These are phyloP conservation scores for Pseudorhiza aurosa DNA, from an alignment of 30 jellyfish, hydroid and myxozoan genomes.

Conservation along the genomic window DNA sequence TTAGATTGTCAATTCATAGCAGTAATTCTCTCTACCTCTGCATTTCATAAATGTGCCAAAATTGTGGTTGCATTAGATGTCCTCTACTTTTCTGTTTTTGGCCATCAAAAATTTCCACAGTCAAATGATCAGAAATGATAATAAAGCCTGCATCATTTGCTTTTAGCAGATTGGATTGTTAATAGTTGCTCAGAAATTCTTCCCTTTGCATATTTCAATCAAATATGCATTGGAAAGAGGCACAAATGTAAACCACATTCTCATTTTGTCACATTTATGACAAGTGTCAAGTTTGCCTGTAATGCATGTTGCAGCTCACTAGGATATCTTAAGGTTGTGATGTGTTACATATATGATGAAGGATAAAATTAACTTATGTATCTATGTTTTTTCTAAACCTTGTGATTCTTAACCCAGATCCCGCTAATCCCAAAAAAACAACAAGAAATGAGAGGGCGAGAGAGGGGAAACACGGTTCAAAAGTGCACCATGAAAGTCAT, in stretches of 20 bases:
- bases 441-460: too few relatives aligned
- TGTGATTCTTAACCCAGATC: slow-evolving; percentile 21
- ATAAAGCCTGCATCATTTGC: too few relatives aligned
- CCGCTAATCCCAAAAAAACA: too few relatives aligned
- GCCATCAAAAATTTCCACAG: background rate
- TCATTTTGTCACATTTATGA: slow-evolving; percentile 44
- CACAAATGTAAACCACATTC: too few relatives aligned
- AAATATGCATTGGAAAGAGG: too few relatives aligned
- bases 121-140: too few relatives aligned
- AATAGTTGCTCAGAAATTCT: too few relatives aligned
- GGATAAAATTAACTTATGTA: background rate
- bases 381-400: slow-evolving; percentile 18
- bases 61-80: background rate
- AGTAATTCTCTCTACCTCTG: slow-evolving; percentile 49
- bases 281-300: slow-evolving; percentile 28
- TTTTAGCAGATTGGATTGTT: too few relatives aligned
- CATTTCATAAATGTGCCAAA: slow-evolving; percentile 45
- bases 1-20: slow-evolving; percentile 5
- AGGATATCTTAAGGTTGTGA: background rate
- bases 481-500: too few relatives aligned
- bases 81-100: background rate
- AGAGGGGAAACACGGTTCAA: too few relatives aligned
- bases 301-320: slow-evolving; percentile 5
- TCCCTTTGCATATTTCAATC: too few relatives aligned
- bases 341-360: background rate